Evolutionary conservation across 1,140 invertebrate genomes (phyloP).

Genomic region (Drosophila erecta): DNA sequence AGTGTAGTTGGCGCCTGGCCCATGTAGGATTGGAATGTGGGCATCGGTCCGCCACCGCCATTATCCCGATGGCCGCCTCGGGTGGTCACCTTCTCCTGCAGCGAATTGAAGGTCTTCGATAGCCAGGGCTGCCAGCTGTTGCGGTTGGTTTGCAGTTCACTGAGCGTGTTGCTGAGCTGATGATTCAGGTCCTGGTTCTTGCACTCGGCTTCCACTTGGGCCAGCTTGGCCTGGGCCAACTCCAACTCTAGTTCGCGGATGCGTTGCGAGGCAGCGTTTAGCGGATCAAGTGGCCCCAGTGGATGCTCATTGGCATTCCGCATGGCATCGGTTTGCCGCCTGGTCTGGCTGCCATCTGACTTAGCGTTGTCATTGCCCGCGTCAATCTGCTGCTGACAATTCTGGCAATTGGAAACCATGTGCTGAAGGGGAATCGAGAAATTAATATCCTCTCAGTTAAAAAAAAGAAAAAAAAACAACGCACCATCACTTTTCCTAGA

Average conservation of each 20-base stretch:
- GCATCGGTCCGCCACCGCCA: constrained; percentile 33
- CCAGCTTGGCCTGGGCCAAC: constrained; percentile 97
- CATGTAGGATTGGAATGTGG: constrained; percentile 84
- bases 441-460: not conserved
- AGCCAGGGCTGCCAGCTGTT: constrained; percentile 94
- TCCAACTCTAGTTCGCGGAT: constrained; percentile 97
- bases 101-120: constrained; percentile 89
- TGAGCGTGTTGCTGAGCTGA: constrained; percentile 92
- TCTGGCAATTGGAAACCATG: constrained; percentile 86
- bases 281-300: constrained; percentile 79
- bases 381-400: constrained; percentile 85
- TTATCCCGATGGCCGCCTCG: constrained; percentile 65
- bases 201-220: constrained; percentile 98
- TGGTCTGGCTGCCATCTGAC: constrained; percentile 60
- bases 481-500: constrained; percentile 87
- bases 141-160: constrained; percentile 90
- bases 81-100: constrained; percentile 82
- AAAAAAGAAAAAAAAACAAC: constrained; percentile 30
- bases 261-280: constrained; percentile 86
- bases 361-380: constrained; percentile 62
- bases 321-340: constrained; percentile 47
- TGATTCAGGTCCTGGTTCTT: constrained; percentile 98
- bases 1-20: constrained; percentile 62
- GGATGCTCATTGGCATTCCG: constrained; percentile 63
- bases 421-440: constrained; percentile 68